Evolutionary conservation across 2,113 vertebrate genomes (phyloP), one percentile per base, ranked within the genome.

Genomic region (Cynoglossus semilaevis): DNA sequence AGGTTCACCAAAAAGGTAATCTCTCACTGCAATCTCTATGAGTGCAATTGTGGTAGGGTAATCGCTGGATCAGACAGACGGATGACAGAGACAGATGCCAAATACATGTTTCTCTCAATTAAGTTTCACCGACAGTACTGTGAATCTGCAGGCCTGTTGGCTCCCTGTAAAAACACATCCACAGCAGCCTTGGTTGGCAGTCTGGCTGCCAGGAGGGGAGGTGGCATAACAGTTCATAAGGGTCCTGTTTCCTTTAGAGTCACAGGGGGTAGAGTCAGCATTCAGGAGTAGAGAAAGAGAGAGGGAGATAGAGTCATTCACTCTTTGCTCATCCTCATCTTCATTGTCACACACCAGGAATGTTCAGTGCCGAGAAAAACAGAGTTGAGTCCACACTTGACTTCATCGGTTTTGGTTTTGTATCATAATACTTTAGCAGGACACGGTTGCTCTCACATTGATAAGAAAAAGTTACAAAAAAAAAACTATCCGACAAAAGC

Each of bases 21-120:
- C 89, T 91, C 87, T 89, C 89, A 87, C 88, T 89, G 90, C 89
- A 90, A 89, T 83, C 85, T 88, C 83, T 84, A 67, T 79, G 88
- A 90, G 89, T 90, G 89, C 89, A 90, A 90, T 84, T 18, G 55
- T 70, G 72, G 84, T 88, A 62, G 54, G 79, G 74, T 77, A 76
- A 74, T 84, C 60, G 42, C 49, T 79, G 54, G 9, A 44, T 73
- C 74, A 51, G 45, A 47, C 44, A 52, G 60, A 69, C 35, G 63
- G 22, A 41, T 51, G 22, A 64, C 56, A 62, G 64, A 79, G 51
- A 64, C 72, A 47, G 56, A 77, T 66, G 42, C 22, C 41, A 57
- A 42, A 57, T 60, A 18, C 66, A 66, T 13, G 77, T 58, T 75
- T 70, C 74, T 75, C 70, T 47, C 37, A 16, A 18, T 50, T 52